phyloP scores from a whole-genome alignment of 30 jellyfish, hydroid and myxozoan species.

The Aurelia sp. region DNA sequence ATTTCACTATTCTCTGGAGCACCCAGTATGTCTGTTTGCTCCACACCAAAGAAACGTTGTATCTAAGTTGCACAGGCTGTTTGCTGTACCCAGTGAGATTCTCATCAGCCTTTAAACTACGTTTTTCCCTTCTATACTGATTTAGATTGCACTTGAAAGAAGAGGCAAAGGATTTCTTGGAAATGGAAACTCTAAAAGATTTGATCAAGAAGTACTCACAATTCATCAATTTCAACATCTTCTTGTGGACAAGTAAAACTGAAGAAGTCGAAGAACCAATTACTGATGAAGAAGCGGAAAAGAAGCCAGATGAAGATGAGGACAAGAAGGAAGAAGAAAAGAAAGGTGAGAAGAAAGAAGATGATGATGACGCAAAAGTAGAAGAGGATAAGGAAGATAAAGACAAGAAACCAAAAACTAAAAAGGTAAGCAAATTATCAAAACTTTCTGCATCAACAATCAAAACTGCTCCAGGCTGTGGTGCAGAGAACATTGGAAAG shows the following conservation, averaged over 20 bases:
- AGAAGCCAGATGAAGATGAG: constrained; percentile 71
- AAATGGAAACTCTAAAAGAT: constrained; percentile 84
- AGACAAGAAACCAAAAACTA: constrained; percentile 85
- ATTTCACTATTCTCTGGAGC: too few species aligned
- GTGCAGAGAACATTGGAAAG: too few species aligned
- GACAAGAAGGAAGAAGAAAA: constrained; percentile 67
- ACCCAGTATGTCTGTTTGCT: too few species aligned
- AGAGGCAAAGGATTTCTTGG: constrained; percentile 98
- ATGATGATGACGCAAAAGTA: constrained; percentile 58
- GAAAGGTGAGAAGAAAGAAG: constrained; percentile 49
- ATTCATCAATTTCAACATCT: constrained; percentile 96
- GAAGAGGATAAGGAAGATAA: constrained; percentile 92
- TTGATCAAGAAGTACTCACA: constrained; percentile 96
- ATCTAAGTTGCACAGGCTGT: too few species aligned
- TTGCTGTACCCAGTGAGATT: too few species aligned
- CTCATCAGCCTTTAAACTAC: too few species aligned
- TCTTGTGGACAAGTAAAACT: constrained; percentile 95
- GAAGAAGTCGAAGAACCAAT: constrained; percentile 99
- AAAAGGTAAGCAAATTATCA: constrained; percentile 50
- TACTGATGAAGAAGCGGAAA: constrained; percentile 89
- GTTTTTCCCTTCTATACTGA: too few species aligned
- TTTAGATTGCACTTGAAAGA: constrained; percentile 93
- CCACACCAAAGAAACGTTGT: too few species aligned
- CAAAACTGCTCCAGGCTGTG: too few species aligned
- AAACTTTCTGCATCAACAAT: too few species aligned